These are phyloP conservation scores for Phrynosoma blainvillii DNA, from an alignment of 2,113 vertebrate species.

Conservation along the genomic window DNA sequence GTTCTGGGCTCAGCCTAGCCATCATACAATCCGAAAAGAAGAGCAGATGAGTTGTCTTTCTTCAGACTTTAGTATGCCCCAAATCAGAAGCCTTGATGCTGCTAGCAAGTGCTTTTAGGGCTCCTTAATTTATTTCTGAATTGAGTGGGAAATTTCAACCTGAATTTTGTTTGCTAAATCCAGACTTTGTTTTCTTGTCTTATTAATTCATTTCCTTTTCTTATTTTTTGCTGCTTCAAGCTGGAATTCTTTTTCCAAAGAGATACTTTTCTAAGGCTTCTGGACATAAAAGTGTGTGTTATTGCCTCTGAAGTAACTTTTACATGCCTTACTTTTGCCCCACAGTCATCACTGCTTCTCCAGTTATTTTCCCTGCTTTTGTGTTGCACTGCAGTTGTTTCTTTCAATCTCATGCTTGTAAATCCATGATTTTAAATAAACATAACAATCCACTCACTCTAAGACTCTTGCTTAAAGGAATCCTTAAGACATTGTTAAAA, in stretches of 20 bases:
- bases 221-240: slow-evolving; percentile 9
- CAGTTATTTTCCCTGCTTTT: slow-evolving; percentile 15
- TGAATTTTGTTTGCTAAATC: neutral
- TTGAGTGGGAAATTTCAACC: neutral
- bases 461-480: too few relatives aligned
- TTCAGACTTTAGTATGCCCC: neutral
- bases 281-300: slow-evolving; percentile 15
- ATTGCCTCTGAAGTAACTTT: neutral
- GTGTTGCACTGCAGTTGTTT: slow-evolving; percentile 31
- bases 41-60: neutral
- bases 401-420: slow-evolving; percentile 19
- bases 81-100: neutral
- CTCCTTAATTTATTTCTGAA: neutral
- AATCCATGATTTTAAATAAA: slow-evolving; percentile 56
- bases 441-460: neutral
- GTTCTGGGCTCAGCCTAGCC: neutral
- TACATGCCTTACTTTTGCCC: too few relatives aligned
- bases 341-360: neutral
- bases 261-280: slow-evolving; percentile 13
- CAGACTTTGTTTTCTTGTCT: neutral
- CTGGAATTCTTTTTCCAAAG: neutral
- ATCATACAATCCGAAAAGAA: slow-evolving; percentile 2
- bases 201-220: neutral
- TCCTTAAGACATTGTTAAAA: too few relatives aligned
- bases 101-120: neutral